Conservation (phyloP, 2,797 vertebrate species). For the Sarcophilus harrisii region DNA sequence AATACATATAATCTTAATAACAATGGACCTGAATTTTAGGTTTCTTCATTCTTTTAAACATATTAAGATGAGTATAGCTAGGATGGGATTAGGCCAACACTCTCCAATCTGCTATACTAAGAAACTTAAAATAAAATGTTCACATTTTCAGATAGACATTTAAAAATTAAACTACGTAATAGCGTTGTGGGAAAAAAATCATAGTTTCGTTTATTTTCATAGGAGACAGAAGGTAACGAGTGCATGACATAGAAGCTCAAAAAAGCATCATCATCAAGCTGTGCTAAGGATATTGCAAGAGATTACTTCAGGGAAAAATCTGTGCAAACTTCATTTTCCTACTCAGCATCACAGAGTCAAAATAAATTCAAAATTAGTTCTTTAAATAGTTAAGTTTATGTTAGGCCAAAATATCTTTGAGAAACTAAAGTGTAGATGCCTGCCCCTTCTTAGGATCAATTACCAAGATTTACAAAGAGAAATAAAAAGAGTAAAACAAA, state of each 20-base stretch:
- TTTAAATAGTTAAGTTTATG: constrained; percentile 65
- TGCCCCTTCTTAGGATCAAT: constrained; percentile 46
- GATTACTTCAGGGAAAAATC: constrained; percentile 59
- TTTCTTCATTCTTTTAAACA: neutral
- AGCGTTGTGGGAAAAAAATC: constrained; percentile 57
- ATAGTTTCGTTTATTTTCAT: constrained; percentile 66
- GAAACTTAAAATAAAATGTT: neutral
- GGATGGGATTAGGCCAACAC: neutral
- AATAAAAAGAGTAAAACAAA: constrained; percentile 69
- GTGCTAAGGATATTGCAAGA: constrained; percentile 68
- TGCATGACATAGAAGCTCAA: constrained; percentile 69
- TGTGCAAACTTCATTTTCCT: constrained; percentile 70
- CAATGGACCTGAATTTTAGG: neutral
- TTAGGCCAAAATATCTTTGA: constrained; percentile 52
- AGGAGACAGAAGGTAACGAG: constrained; percentile 54
- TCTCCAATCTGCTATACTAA: neutral
- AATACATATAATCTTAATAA: neutral
- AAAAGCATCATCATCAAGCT: constrained; percentile 62
- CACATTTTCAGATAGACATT: constrained; percentile 62
- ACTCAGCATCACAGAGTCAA: constrained; percentile 58
- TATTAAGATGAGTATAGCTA: neutral
- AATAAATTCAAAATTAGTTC: constrained; percentile 43
- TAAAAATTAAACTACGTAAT: constrained; percentile 68
- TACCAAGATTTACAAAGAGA: constrained; percentile 46
- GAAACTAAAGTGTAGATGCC: constrained; percentile 61